Base-by-base conservation (phyloP, 2,113 vertebrate genomes). In the Axis porcinus region DNA sequence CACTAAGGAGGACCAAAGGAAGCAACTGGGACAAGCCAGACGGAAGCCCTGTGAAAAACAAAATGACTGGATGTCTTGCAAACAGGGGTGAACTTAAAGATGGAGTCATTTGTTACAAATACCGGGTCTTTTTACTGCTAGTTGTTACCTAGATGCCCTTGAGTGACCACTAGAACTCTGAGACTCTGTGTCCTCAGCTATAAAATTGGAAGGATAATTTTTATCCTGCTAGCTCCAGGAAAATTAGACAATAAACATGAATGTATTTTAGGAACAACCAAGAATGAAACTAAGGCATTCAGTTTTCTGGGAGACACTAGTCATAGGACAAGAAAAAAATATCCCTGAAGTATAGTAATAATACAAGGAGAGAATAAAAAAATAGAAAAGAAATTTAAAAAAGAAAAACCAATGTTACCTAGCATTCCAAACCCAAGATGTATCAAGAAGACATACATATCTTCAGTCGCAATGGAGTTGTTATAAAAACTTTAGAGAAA, bases 81-180 rank as follows among this genome's bases (percentile, higher is more conserved):
- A 84, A 97, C 36, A 86, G 13, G 16, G 25, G 19, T 78, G 13
- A 43, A 92, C n/a, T 92, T 83, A 83, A 85, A 36, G 27, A 90
- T 83, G 25, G 30, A 92, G 50, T 33, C 40, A 83, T 92, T 82
- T 81, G 33, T 86, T 97, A 74, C 84, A 76, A 89, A 97, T 70
- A 6, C 16, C 3, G 70, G 6, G 50, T 55, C 43, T 74, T 74
- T 74, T 74, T 74, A 74, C 67, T 85, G 30, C 43, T 54, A 60
- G 30, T n/a, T 64, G 45, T 45, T 81, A 85, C 30, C 19, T 74
- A 47, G 43, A 88, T 50, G n/a, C 64, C 17, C 23, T 76, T 95
- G 33, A 85, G 33, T 17, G 14, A 58, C 21, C 64, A 85, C 43
- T 40, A 36, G 84, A 93, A 83, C 33, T 84, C 52, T 50, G 45